Evolutionary conservation across 2,797 vertebrate species (phyloP).

Genomic region (Takifugu rubripes): DNA sequence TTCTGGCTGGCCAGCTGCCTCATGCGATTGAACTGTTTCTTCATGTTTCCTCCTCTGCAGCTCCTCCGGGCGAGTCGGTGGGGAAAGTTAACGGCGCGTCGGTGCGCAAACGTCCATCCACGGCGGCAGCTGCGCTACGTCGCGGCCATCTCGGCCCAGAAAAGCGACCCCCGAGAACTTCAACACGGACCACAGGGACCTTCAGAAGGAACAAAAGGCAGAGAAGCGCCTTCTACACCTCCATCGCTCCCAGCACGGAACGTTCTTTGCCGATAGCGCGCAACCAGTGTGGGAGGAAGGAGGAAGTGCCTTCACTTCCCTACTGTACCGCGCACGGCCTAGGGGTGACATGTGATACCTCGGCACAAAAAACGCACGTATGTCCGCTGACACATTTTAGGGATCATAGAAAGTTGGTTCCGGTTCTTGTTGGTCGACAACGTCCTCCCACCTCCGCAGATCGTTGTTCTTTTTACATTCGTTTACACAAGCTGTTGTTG

Average conservation of each 20-base stretch:
- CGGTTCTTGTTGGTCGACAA: too few relatives aligned
- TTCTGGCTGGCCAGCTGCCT: conserved; percentile 96
- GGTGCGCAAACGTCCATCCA: conserved; percentile 33
- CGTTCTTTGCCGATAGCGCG: conserved; percentile 3
- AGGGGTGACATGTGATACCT: conserved; percentile 73
- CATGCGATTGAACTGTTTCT: conserved; percentile 98
- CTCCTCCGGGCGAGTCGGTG: conserved; percentile 18
- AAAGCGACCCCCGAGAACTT: too few relatives aligned
- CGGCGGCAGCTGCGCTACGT: conserved; percentile 52
- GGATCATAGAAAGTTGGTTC: too few relatives aligned
- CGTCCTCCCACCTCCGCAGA: too few relatives aligned
- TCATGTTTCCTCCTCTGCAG: conserved; percentile 71
- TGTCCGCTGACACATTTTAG: too few relatives aligned
- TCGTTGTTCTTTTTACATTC: too few relatives aligned
- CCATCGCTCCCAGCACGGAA: conserved; percentile 27
- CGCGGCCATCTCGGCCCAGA: conserved; percentile 59
- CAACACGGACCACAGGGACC: too few relatives aligned
- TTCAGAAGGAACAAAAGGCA: background rate
- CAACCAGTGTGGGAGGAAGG: conserved; percentile 56
- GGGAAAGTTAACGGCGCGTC: conserved; percentile 45
- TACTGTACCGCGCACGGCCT: conserved; percentile 47
- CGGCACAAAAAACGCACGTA: background rate
- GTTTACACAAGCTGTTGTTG: too few relatives aligned
- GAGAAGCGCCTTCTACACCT: conserved; percentile 10
- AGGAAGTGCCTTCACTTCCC: conserved; percentile 80